Base-by-base conservation (phyloP, 2,888 invertebrate species). In the Dryadula phaetusa region DNA sequence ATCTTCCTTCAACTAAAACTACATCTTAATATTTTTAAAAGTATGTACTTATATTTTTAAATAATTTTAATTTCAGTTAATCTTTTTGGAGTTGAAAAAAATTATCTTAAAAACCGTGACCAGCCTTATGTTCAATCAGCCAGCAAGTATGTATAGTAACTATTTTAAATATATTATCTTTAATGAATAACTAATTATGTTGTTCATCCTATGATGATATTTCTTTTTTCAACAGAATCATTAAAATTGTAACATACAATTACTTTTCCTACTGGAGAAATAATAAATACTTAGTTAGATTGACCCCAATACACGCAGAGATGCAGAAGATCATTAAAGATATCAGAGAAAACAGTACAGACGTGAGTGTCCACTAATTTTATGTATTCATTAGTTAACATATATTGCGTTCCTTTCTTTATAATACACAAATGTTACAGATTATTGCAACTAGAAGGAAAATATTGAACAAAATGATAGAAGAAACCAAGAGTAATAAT, bases 241-340 rank as follows among this genome's bases (percentile, higher is more conserved):
- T 79, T 22, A 70, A 73, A 18, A 76, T 79, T 22, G 54, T 76
- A 0, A 80, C 79, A 4, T 63, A 72, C 37, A 79, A 79, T 62
- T 81, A 74, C 34, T 82, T 79, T 53, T 79, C 81, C 0, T 79
- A 79, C 63, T 82, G 81, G 81, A 76, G 79, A 62, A 78, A 79
- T 52, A 76, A 79, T 14, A 71, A 72, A 7, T 70, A 73, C 12
- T 60, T 81, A 28, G 79, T 79, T 60, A 65, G 67, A 49, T 25
- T 78, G 10, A 76, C 81, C 8, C 74, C 77, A 3, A 72, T 72
- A 42, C 80, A 80, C 62, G 68, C 58, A 32, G 76, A 79, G 68
- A 81, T 79, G 79, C 73, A 72, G 75, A 66, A 68, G 2, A 73
- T 74, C 10, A 76, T 80, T 7, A 74, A 76, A 58, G 74, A 67